phyloP scores from a whole-genome alignment of 2,113 vertebrate species.

The Jaculus jaculus region DNA sequence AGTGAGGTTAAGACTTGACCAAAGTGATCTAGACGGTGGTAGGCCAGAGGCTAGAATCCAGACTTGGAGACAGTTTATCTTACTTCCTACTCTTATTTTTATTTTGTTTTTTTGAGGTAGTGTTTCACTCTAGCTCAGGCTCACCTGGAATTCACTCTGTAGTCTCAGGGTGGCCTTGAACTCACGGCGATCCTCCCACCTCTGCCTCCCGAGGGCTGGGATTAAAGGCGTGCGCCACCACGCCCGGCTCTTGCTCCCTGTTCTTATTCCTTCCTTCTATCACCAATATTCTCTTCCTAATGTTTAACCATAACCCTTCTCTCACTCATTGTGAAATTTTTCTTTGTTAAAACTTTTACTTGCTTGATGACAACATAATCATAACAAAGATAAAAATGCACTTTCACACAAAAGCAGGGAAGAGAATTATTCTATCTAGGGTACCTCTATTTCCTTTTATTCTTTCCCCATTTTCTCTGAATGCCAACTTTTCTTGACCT shows the following conservation, averaged over 20 bases:
- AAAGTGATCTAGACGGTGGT: neutral
- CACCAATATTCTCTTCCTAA: neutral
- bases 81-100: neutral
- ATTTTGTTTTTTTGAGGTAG: too few species aligned
- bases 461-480: neutral
- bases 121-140: too few species aligned
- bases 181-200: too few species aligned
- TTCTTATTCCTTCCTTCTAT: neutral
- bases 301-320: neutral
- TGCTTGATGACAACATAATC: neutral
- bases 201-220: too few species aligned
- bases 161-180: too few species aligned
- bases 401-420: neutral
- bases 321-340: neutral
- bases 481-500: neutral
- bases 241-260: neutral
- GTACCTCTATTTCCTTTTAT: neutral
- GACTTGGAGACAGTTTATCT: neutral
- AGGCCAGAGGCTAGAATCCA: neutral
- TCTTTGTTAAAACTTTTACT: conserved; percentile 22
- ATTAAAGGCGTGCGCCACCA: too few species aligned
- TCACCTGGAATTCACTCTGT: too few species aligned
- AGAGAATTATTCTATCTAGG: neutral
- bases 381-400: conserved; percentile 11
- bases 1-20: neutral